A percentile compares a stretch with the other conserved stretches of the same genome.
Evolutionary conservation across 2,113 vertebrate species (phyloP).

Genomic region (Seriola dumerili): DNA sequence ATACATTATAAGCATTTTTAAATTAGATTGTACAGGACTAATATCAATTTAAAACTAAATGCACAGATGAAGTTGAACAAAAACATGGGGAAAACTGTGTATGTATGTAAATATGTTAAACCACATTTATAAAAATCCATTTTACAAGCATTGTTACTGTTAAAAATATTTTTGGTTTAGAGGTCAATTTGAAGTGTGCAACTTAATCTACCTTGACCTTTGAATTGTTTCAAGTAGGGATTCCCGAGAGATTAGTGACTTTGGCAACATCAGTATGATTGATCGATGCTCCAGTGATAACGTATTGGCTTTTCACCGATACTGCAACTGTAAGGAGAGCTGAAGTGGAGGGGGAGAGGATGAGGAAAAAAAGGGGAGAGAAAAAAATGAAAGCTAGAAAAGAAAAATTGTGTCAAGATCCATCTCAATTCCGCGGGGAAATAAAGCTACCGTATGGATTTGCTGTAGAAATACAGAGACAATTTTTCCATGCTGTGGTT

Average conservation of each 20-base stretch:
- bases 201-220: conserved; percentile 28
- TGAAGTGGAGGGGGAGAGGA: conserved; percentile 16
- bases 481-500: conserved; percentile 24
- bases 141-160: conserved; percentile 9
- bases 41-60: not conserved
- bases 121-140: not conserved
- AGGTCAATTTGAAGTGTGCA: conserved; percentile 1
- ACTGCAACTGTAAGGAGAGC: conserved; percentile 35
- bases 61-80: not conserved
- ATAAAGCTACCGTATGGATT: conserved; percentile 59
- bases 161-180: not conserved
- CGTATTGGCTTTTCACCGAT: conserved; percentile 60
- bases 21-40: not conserved
- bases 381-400: conserved; percentile 26
- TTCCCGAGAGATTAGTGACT: conserved; percentile 51
- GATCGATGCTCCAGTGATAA: conserved; percentile 65
- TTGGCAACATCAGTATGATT: conserved; percentile 44
- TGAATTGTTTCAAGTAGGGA: conserved; percentile 44
- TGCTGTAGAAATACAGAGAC: conserved; percentile 44
- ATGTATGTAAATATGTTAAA: not conserved
- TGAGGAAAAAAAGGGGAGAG: conserved; percentile 14
- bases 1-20: not conserved
- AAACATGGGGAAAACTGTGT: not conserved
- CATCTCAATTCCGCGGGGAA: conserved; percentile 59
- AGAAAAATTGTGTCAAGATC: conserved; percentile 61